Evolutionary conservation across 2,888 invertebrate species (phyloP).

Genomic region (Papilio protenor): DNA sequence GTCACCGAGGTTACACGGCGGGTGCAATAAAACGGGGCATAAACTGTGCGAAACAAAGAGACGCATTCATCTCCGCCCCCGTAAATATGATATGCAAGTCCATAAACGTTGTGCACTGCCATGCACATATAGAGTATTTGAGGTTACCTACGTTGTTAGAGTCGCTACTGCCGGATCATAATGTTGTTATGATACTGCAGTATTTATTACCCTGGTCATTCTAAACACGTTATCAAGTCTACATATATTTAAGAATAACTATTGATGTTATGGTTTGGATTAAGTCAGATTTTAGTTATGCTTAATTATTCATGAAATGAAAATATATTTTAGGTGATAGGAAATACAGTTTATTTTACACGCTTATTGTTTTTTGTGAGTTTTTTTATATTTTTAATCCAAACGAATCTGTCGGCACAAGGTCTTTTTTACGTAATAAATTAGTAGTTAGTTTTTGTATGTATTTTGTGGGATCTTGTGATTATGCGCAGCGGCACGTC

Average conservation of each 20-base stretch:
- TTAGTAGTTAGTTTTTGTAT: slow-evolving; percentile 15
- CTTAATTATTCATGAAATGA: not conserved
- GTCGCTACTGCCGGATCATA: not conserved
- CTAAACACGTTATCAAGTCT: not conserved
- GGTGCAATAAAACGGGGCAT: slow-evolving; percentile 59
- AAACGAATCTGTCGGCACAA: too few species aligned
- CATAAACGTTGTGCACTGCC: slow-evolving; percentile 61
- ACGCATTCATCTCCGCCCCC: slow-evolving; percentile 65
- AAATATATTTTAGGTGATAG: not conserved
- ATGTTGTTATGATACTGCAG: not conserved
- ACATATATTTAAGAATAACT: not conserved
- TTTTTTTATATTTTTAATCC: not conserved
- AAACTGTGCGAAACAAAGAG: slow-evolving; percentile 70
- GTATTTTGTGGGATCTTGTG: slow-evolving; percentile 41
- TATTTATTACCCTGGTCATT: not conserved
- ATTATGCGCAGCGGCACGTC: slow-evolving; percentile 50
- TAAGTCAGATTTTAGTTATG: not conserved
- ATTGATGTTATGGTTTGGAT: not conserved
- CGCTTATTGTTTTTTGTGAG: not conserved
- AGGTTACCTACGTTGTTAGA: slow-evolving; percentile 32
- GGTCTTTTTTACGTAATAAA: not conserved
- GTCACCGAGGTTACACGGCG: slow-evolving; percentile 54
- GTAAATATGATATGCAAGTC: slow-evolving; percentile 65
- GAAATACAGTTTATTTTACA: not conserved
- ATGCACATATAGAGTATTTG: slow-evolving; percentile 49